Conservation (phyloP, 2,113 vertebrate genomes). For the Leiothrix lutea region DNA sequence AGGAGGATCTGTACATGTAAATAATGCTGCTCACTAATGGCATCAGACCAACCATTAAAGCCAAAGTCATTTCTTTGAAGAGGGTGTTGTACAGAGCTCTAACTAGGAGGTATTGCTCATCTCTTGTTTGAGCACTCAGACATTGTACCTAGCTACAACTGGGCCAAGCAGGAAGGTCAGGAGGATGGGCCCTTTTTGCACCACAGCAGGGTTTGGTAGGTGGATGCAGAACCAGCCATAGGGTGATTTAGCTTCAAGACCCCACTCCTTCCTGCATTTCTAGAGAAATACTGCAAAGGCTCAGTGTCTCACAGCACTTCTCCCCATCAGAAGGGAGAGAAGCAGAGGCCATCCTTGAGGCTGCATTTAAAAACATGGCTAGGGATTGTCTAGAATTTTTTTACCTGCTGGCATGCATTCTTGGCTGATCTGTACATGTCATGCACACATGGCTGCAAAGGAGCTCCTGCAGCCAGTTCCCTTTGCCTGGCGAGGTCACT, state of each 20-base stretch:
- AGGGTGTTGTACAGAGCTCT: neutral
- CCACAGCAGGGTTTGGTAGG: neutral
- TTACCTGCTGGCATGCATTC: neutral
- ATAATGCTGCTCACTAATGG: neutral
- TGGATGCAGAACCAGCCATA: neutral
- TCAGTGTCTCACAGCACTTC: neutral
- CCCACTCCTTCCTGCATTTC: neutral
- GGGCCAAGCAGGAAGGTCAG: neutral
- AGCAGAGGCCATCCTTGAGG: neutral
- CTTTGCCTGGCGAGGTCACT: neutral
- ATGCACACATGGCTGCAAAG: neutral
- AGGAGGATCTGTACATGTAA: neutral
- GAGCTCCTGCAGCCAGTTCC: neutral
- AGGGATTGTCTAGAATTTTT: neutral
- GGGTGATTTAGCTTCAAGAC: neutral
- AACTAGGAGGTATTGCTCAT: neutral
- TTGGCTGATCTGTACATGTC: neutral
- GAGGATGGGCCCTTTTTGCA: neutral
- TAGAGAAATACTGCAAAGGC: neutral
- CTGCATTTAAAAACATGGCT: neutral
- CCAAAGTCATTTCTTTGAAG: neutral
- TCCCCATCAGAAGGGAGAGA: neutral
- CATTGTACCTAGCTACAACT: neutral
- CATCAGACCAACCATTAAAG: rapidly evolving
- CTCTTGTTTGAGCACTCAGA: neutral